Base-by-base conservation (phyloP, 2,797 vertebrate species). In the Hypotaenidia philippensis region DNA sequence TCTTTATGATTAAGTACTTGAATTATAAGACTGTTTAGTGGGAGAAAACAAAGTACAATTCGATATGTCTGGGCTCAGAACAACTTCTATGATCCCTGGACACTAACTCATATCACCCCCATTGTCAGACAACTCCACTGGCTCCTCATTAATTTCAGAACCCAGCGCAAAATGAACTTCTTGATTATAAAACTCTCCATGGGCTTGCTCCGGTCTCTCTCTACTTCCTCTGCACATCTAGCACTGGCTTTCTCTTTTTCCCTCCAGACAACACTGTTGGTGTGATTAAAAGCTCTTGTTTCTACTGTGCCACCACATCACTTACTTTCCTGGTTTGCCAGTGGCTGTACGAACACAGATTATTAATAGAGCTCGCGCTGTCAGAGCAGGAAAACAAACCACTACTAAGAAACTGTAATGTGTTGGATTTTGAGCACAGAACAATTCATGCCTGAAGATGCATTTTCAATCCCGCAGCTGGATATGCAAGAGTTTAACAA, bases 271-370 rank as follows among this genome's bases (percentile, higher is more conserved):
- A 91, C 83, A 96, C 66, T 86, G 87, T 79, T 93, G 85, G 76
- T 95, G 96, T 97, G 96, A 97, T 97, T 97, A 97, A 97, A 97
- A 97, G 97, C 94, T 94, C 93, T 94, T 97, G 94, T 95, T 97
- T 96, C 93, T 83, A 63, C 89, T 87, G 77, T 92, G 89, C 96
- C 92, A 96, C 94, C 87, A 90, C 91, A 95, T 97, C 94, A 89
- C 95, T 97, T 95, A 94, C 90, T 96, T 93, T 75, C 55, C 94
- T 75, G 81, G 68, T 92, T 97, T 97, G 97, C 97, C 96, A 78
- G 87, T 94, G 94, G 97, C 97, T 84, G 77, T 93, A 88, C 56
- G 95, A 96, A 72, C 92, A 92, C 72, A 88, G 93, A 94, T 96
- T 97, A 97, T 97, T 97, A 97, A 97, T 95, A 96, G 90, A 94